Evolutionary conservation across 2,888 invertebrate genomes (phyloP), one percentile per base, ranked within the genome.

Genomic region (Meloe dianella): DNA sequence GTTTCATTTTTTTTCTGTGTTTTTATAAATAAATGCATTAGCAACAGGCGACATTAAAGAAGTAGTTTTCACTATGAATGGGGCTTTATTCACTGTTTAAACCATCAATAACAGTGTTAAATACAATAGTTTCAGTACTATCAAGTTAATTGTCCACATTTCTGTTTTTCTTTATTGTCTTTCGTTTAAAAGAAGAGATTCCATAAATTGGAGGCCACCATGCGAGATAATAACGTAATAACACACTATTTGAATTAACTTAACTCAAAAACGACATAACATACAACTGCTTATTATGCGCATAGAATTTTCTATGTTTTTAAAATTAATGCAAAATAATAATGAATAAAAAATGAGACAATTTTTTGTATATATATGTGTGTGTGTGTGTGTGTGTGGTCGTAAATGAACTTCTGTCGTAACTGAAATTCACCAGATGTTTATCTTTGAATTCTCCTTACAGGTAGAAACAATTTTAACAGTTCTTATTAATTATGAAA

Each of bases 211-310:
- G 9, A 47, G 20, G 47, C 47, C 47, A 47, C 20, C 47, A 20
- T 47, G 10, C 6, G 20, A 47, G 47, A 47, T 47, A 47, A 47
- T 47, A 47, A 47, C 20, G 47, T 47, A 47, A 47, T 47, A 47
- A 47, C 10, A 47, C 20, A 47, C 3, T 20, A 20, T 47, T 41
- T 20, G 47, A 47, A 47, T 9, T 47, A 20, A 20, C 20, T 47
- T 47, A 17, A 47, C 8, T 47, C 3, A 41, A 41, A 27, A n/a
- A 38, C n/a, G 38, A 38, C 38, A 47, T 47, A 20, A 20, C 10
- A 47, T 17, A 47, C 17, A 47, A 47, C 47, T 17, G 20, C 47
- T 47, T 20, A 47, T 47, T 47, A 38, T 38, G 14, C 14, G 7
- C 8, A 32, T 32, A 32, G 7, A 5, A 47, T 6, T 38, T 38